Percentiles rank a stretch among this genome's conserved stretches.
Conservation (phyloP, 2,113 vertebrate genomes). For the Proterorhinus semilunaris region DNA sequence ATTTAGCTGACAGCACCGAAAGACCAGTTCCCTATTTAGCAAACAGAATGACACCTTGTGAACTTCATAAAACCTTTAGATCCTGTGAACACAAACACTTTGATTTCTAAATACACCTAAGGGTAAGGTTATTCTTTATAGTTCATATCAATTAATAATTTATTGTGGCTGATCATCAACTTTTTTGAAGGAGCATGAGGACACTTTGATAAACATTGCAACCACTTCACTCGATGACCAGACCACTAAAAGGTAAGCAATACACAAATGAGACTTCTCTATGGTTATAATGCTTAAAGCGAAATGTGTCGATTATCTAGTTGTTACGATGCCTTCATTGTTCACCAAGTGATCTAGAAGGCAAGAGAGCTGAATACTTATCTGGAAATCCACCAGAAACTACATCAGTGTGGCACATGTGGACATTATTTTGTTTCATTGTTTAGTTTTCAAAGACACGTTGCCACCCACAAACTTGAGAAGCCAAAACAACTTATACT, state of each 20-base stretch:
- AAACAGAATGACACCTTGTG: background rate
- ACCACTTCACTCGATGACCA: background rate
- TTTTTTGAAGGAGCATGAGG: background rate
- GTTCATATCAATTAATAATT: background rate
- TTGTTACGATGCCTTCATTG: background rate
- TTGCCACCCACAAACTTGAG: slow-evolving; percentile 2
- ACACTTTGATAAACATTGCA: background rate
- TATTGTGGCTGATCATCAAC: background rate
- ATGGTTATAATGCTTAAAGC: too few species aligned
- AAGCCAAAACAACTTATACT: slow-evolving; percentile 30
- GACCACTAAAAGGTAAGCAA: background rate
- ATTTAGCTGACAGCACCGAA: background rate
- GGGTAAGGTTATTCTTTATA: background rate
- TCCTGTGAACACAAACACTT: background rate
- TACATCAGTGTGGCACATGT: slow-evolving; percentile 7
- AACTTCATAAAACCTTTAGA: background rate
- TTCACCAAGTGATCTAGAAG: background rate
- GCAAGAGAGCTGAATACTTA: background rate
- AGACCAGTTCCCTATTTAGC: background rate
- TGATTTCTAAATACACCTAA: background rate
- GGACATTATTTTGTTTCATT: slow-evolving; percentile 17
- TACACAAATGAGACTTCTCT: background rate
- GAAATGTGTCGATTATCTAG: too few species aligned
- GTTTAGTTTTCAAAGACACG: slow-evolving; percentile 19
- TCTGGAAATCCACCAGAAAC: slow-evolving; percentile 11